Evolutionary conservation across 2,797 vertebrate genomes (phyloP).

Genomic region (Xerus rutilus): DNA sequence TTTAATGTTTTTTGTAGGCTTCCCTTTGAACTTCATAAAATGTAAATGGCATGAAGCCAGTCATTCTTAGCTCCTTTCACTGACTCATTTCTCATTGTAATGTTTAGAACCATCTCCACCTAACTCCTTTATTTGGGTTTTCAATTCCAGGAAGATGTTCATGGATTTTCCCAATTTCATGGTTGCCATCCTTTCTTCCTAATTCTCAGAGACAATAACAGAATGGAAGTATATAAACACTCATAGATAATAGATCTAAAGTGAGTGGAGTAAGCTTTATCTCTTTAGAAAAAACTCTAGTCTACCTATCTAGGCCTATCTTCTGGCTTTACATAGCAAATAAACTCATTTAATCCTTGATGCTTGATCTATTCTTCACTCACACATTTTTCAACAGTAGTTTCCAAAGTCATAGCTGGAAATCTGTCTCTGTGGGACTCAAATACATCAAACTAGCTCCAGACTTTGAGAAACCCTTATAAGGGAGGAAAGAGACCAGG

Average conservation of each 20-base stretch:
- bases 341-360: background rate
- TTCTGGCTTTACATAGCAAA: background rate
- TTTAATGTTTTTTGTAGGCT: background rate
- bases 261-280: background rate
- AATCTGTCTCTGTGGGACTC: background rate
- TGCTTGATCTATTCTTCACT: background rate
- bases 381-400: slow-evolving; percentile 4
- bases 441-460: background rate
- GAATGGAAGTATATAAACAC: slow-evolving; percentile 1
- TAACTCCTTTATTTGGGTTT: slow-evolving; percentile 16
- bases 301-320: background rate
- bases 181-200: background rate
- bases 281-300: background rate
- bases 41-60: background rate
- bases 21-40: slow-evolving; percentile 7
- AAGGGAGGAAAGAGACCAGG: background rate
- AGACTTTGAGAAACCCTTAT: background rate
- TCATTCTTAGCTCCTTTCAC: slow-evolving; percentile 25
- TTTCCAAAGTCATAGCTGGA: slow-evolving; percentile 3
- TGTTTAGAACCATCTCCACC: background rate
- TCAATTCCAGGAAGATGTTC: background rate
- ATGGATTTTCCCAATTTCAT: background rate
- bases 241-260: background rate
- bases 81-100: background rate
- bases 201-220: slow-evolving; percentile 3